Percentiles rank a stretch among this genome's conserved stretches.
phyloP scores from a whole-genome alignment of 2,888 invertebrate species.

The Sepioteuthis lessoniana region DNA sequence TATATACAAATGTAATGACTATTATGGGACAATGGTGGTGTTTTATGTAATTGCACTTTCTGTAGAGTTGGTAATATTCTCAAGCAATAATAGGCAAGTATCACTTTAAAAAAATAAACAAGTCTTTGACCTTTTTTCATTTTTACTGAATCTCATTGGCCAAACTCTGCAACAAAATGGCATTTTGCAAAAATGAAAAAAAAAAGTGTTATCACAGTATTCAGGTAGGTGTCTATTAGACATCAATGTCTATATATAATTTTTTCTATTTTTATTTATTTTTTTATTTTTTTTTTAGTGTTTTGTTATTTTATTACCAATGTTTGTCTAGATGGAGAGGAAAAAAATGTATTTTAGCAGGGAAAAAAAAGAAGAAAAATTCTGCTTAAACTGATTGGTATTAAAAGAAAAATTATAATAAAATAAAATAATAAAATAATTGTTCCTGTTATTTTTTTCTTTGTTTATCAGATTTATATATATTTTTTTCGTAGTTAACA shows the following conservation, averaged over 20 bases:
- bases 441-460: too few species aligned
- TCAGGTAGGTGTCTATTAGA: neutral
- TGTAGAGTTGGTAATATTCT: neutral
- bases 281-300: neutral
- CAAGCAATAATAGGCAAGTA: neutral
- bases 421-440: too few species aligned
- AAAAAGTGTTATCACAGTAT: neutral
- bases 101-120: neutral
- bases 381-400: neutral
- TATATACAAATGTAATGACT: too few species aligned
- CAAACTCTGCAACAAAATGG: neutral
- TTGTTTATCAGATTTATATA: too few species aligned
- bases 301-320: neutral
- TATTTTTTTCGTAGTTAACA: too few species aligned
- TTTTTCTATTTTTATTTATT: neutral
- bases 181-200: neutral
- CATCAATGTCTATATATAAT: neutral
- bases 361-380: neutral
- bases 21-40: too few species aligned
- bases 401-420: neutral
- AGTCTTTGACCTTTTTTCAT: neutral
- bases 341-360: neutral
- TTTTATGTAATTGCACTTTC: neutral
- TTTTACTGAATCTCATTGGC: neutral
- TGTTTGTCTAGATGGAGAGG: neutral